phyloP scores from a whole-genome alignment of 2,888 invertebrate species.

The Pelosia muscerda region DNA sequence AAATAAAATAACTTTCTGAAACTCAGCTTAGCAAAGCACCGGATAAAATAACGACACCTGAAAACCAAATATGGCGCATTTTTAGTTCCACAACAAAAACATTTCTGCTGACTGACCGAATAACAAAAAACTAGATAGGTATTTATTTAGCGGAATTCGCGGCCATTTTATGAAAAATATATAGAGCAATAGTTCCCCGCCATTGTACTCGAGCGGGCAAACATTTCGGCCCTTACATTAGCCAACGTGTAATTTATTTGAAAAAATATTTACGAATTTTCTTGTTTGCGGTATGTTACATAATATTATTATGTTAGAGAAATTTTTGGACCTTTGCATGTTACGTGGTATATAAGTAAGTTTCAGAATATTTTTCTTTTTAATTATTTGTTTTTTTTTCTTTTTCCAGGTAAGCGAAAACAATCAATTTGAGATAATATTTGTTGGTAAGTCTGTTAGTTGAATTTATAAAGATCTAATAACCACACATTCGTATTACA shows the following conservation, averaged over 20 bases:
- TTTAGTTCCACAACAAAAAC: conserved; percentile 31
- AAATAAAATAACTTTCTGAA: background rate
- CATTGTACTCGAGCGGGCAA: conserved; percentile 45
- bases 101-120: conserved; percentile 45
- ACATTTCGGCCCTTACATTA: conserved; percentile 64
- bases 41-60: conserved; percentile 41
- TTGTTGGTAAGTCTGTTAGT: conserved; percentile 36
- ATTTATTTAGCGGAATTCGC: conserved; percentile 67
- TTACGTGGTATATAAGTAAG: conserved; percentile 49
- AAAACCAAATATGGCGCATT: conserved; percentile 39
- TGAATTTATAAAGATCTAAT: background rate
- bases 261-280: conserved; percentile 58
- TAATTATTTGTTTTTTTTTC: conserved; percentile 37
- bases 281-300: conserved; percentile 45
- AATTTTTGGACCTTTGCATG: conserved; percentile 48
- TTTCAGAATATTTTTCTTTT: conserved; percentile 35
- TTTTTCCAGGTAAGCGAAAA: conserved; percentile 71
- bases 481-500: background rate
- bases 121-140: conserved; percentile 54
- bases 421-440: conserved; percentile 29
- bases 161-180: conserved; percentile 67
- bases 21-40: conserved; percentile 26
- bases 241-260: conserved; percentile 61
- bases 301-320: conserved; percentile 43
- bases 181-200: conserved; percentile 60